Evolutionary conservation across 2,797 vertebrate genomes (phyloP), one percentile per base, ranked within the genome.

Genomic region (Poecilia wingei): DNA sequence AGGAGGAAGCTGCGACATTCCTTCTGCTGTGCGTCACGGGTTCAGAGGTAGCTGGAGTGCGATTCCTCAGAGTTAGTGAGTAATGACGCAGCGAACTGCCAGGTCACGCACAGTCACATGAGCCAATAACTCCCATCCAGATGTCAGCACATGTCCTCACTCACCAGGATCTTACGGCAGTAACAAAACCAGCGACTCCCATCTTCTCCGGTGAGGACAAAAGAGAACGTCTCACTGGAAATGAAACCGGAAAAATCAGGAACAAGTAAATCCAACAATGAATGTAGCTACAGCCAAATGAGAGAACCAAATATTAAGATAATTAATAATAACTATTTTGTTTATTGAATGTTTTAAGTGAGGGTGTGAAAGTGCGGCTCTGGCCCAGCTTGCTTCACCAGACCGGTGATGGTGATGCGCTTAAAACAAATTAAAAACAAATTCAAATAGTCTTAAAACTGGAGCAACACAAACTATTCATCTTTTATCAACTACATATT

Each of bases 141-240:
- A 76, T 39, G 78, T 59, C 68, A 74, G 71, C 80, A 80, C 64
- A 79, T 25, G 36, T 45, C 6, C 77, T 57, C 75, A 94, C 97
- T 97, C 94, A 99, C 98, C 97, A 99, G 91, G 83, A 99, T 97
- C 93, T 98, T 99, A 86, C 96, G 97, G 95, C 98, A 99, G 92
- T 99, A 99, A 81, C 98, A 98, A 91, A 99, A 99, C 97, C 98
- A 98, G 81, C 98, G 97, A 89, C 97, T 98, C 79, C 98, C 98
- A 33, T 99, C 98, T 92, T 99, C 98, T 49, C 98, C 97, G 4
- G 98, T 99, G 90, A 99, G 93, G 74, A 99, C 98, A 18, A 99
- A 99, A 74, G 98, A 99, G 94, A 99, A 99, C 0, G 98, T 99
- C 96, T 99, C 98, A 84, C 98, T 99, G 92, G 13, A 89, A 93